Evolutionary conservation across 2,888 invertebrate genomes (phyloP), one percentile per base, ranked within the genome.

Genomic region (Dasysyrphus tricinctus): DNA sequence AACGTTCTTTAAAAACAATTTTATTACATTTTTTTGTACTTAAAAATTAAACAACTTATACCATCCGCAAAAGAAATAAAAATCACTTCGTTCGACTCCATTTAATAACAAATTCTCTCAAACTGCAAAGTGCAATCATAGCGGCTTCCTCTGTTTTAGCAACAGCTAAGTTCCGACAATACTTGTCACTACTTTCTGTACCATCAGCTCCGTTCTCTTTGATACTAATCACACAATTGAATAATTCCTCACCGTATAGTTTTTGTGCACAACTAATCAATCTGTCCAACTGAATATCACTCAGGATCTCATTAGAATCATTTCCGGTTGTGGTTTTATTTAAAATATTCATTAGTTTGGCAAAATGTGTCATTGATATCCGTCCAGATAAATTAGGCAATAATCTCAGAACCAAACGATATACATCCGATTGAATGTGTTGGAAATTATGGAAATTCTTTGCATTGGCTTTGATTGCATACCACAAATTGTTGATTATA

Each of bases 401-500:
- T 5, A 93, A 49, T 24, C 89, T 90, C 14, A 92, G n/a, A 3
- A 91, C 79, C 54, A 92, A 74, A 8, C 90, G 88, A 76, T 91
- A 89, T 0, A 92, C 75, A 51, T 90, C 89, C 6, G 89, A 29
- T 42, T 90, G 89, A 8, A 92, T 86, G n/a, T 91, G 89, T 1
- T 80, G 76, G 19, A 90, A 90, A 83, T 92, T 90, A 12, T 90
- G 88, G 32, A 92, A 89, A 24, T 91, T 90, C 5, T 85, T 77
- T 11, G 89, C 88, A 19, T 89, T 90, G 34, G 91, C 91, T 39
- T 90, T 91, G 3, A 91, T 42, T 2, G 92, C 89, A 86, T 92
- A 92, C 91, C 91, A 93, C 3, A 93, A 84, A 88, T 92, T 92
- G 57, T 90, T 92, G 5, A 92, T 73, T 29, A 92, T 91, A 82